phyloP scores from a whole-genome alignment of 2,113 vertebrate genomes.

The Irena cyanogastra region DNA sequence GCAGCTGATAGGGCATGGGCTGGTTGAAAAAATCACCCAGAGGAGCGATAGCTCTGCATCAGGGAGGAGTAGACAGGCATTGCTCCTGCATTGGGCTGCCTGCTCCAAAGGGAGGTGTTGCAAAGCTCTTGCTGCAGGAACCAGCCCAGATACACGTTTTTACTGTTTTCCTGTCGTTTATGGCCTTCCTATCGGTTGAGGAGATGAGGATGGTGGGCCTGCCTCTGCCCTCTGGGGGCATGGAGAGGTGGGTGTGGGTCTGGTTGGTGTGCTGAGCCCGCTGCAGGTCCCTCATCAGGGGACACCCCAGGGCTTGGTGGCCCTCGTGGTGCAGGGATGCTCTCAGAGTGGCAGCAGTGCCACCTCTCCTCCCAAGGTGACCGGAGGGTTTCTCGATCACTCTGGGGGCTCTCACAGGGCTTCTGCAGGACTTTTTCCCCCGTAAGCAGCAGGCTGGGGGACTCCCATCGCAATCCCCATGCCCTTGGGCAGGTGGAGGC shows the following conservation, averaged over 20 bases:
- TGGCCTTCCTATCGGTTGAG: background rate
- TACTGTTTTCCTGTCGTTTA: background rate
- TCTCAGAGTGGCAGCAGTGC: fast-evolving
- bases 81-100: background rate
- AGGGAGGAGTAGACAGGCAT: background rate
- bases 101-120: background rate
- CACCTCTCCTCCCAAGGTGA: fast-evolving
- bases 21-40: background rate
- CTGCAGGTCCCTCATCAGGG: background rate
- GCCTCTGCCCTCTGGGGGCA: too few relatives aligned
- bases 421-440: fast-evolving
- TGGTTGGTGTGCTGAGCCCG: background rate
- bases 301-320: fast-evolving
- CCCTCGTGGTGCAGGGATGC: fast-evolving
- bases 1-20: background rate
- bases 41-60: background rate
- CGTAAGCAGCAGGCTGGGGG: fast-evolving
- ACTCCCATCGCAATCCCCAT: fast-evolving
- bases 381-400: fast-evolving
- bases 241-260: fast-evolving
- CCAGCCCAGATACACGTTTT: fast-evolving
- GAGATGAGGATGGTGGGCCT: fast-evolving
- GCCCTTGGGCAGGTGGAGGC: background rate
- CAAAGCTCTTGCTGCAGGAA: background rate
- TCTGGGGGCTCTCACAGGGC: background rate